Percentiles rank a stretch among this genome's conserved stretches.
phyloP scores from a whole-genome alignment of 2,888 invertebrate genomes.

The Dynastes tityus region DNA sequence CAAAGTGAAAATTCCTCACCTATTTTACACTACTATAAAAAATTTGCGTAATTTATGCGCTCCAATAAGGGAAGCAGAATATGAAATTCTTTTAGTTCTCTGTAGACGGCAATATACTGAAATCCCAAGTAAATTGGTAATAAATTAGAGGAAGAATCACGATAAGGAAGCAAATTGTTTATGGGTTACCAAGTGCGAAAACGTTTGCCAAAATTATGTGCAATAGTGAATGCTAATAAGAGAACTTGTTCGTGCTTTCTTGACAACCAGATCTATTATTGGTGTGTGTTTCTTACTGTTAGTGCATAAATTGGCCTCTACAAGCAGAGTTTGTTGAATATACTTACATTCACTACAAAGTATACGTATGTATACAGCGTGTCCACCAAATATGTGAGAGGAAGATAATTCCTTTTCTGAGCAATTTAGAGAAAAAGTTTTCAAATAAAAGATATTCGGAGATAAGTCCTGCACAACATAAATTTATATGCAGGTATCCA shows the following conservation, averaged over 20 bases:
- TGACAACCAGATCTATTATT: neutral
- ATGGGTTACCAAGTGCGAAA: neutral
- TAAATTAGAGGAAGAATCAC: constrained; percentile 11
- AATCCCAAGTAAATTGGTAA: constrained; percentile 17
- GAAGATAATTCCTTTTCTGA: no score
- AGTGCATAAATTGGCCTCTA: no score
- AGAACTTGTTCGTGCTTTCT: neutral
- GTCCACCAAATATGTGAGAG: no score
- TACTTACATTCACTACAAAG: no score
- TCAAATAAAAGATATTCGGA: no score
- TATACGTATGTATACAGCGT: no score
- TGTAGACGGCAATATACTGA: neutral
- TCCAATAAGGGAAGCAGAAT: constrained; percentile 2
- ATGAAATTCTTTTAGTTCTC: constrained; percentile 19
- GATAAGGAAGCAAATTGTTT: neutral
- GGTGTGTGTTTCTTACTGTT: neutral
- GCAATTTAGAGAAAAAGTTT: no score
- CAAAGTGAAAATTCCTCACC: no score
- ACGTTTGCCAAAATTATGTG: constrained; percentile 25
- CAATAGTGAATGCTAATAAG: neutral
- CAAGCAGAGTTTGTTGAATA: no score
- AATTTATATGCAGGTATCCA: no score
- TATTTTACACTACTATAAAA: no score
- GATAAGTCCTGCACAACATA: no score
- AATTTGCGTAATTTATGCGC: neutral